A percentile compares a stretch with the other conserved stretches of the same genome.
phyloP scores from a whole-genome alignment of 2,113 vertebrate species.

The Chlorocebus sabaeus region DNA sequence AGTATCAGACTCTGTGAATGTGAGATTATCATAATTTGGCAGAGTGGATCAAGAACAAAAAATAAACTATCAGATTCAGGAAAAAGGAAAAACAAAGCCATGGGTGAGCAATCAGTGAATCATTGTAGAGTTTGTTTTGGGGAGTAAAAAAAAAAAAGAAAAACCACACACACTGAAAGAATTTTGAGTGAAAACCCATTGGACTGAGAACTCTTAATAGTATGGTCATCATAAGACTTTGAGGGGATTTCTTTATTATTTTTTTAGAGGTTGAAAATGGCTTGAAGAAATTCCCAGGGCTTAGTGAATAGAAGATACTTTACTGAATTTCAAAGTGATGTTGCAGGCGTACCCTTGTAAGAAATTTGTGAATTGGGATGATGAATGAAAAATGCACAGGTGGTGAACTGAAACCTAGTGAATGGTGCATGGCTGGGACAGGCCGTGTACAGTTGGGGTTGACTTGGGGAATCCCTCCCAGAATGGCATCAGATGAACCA shows the following conservation, averaged over 20 bases:
- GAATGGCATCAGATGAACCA: background rate
- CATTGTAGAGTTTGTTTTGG: background rate
- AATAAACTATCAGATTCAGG: slow-evolving; percentile 34
- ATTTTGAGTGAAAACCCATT: slow-evolving; percentile 45
- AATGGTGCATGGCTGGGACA: background rate
- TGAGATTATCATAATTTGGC: slow-evolving; percentile 47
- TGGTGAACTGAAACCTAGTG: background rate
- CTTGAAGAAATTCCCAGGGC: slow-evolving; percentile 19
- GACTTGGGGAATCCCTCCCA: slow-evolving; percentile 38
- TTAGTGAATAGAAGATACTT: background rate
- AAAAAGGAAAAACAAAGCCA: background rate
- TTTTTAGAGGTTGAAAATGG: slow-evolving; percentile 22
- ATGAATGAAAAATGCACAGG: background rate
- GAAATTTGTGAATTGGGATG: slow-evolving; percentile 3
- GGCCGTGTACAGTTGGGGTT: background rate
- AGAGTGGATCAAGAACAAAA: slow-evolving; percentile 32
- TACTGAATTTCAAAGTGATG: slow-evolving; percentile 30
- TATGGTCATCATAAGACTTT: slow-evolving; percentile 23
- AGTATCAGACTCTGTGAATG: slow-evolving; percentile 27
- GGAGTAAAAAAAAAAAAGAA: background rate
- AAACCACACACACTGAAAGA: background rate
- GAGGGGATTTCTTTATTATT: background rate
- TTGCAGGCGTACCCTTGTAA: background rate
- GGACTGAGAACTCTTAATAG: background rate
- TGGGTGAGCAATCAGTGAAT: background rate